phyloP scores from a whole-genome alignment of 2,797 vertebrate genomes.

The Tokudaia tokunoshimensis region DNA sequence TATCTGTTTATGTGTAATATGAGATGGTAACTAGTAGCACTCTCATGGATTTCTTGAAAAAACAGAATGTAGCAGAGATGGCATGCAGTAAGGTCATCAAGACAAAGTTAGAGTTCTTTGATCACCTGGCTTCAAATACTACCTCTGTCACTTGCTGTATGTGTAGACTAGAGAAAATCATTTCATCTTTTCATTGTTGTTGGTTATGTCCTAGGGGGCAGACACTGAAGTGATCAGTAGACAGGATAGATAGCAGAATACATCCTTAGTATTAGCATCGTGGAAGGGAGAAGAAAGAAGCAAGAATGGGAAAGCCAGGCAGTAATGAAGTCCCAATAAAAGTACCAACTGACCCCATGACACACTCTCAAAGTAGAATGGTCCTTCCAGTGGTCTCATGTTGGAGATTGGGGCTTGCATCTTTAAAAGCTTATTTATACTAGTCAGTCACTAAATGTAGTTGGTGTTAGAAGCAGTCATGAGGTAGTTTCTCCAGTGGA shows the following conservation, averaged over 20 bases:
- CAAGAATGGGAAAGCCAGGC: neutral
- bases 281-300: neutral
- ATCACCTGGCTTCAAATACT: neutral
- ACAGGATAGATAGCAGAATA: neutral
- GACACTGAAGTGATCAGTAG: neutral
- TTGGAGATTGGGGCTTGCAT: neutral
- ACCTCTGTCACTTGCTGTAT: neutral
- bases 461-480: neutral
- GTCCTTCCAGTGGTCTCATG: neutral
- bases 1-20: neutral
- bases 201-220: neutral
- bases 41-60: slow-evolving; percentile 28
- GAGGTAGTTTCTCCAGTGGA: neutral
- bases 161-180: neutral
- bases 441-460: neutral
- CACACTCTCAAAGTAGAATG: neutral
- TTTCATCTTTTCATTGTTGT: neutral
- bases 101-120: neutral
- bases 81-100: neutral
- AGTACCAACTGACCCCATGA: neutral
- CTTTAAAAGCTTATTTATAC: neutral
- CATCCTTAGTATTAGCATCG: neutral
- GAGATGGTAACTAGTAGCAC: neutral
- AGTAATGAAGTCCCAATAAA: neutral
- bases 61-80: neutral